Evolutionary conservation across 1,140 invertebrate species (phyloP), one percentile per base, ranked within the genome.

Genomic region (Lanistes nyassanus): DNA sequence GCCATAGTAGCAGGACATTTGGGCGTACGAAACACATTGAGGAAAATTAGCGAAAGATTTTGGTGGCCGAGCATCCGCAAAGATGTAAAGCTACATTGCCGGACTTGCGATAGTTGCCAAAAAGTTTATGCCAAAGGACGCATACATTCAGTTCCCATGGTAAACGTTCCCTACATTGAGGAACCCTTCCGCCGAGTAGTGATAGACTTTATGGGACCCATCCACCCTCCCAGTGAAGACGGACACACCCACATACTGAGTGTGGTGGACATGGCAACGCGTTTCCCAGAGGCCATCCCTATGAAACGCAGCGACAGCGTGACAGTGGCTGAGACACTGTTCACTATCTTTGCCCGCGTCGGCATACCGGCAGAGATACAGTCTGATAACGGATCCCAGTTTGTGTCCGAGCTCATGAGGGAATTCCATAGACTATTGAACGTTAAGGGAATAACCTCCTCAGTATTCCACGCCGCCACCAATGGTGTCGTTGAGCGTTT

Each of bases 331-430:
- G 80, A 82, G 47, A 79, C 78, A 23, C 60, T 82, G 34, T n/a
- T 80, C 1, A 71, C 75, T 19, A 58, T 89, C 5, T 90, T 90
- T 81, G 76, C 80, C 13, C 78, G 81, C 56, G 81, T 89, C 72
- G 90, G 89, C 34, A 75, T 90, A 56, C 89, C 89, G 21, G 47
- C 84, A 56, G 84, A 83, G 64, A 78, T 81, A 29, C 47, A 81
- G 13, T 74, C 74, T 16, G 78, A 81, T 39, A 60, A 70, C 64
- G 81, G 81, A 16, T 53, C 66, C 39, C 76, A 80, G n/a, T 82
- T 79, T 29, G 78, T 70, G 34, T 80, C 77, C 2, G 26, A 26
- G 23, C 9, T 82, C n/a, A 79, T 80, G 74, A 60, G n/a, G 13
- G 51, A 11, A 23, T 73, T 79, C 9, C 37, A 70, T 34, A 2